Conservation (phyloP, 1,140 invertebrate genomes). For the Battus philenor region DNA sequence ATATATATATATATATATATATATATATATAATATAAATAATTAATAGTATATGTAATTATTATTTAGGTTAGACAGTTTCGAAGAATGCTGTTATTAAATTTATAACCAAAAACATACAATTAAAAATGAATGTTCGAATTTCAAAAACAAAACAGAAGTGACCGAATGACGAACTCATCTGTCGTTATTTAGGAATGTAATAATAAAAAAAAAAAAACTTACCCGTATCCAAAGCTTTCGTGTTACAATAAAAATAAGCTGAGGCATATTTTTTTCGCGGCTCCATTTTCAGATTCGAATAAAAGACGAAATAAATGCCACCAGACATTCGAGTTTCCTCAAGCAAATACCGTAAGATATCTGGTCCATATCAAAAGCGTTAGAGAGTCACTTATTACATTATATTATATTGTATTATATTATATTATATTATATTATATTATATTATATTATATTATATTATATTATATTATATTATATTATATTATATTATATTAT, state of each 20-base stretch:
- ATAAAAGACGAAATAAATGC: slow-evolving; percentile 29
- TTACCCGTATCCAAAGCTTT: slow-evolving; percentile 25
- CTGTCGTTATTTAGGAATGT: slow-evolving; percentile 36
- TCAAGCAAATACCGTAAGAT: slow-evolving; percentile 14
- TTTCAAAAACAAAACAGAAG: slow-evolving; percentile 27
- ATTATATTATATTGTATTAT: not conserved
- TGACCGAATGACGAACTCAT: slow-evolving; percentile 34
- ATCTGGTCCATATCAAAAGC: slow-evolving; percentile 10
- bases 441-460: too few relatives aligned
- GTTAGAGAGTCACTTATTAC: not conserved
- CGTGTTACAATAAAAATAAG: slow-evolving; percentile 38
- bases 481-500: too few relatives aligned
- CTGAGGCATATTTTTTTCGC: slow-evolving; percentile 23
- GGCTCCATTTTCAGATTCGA: slow-evolving; percentile 24
- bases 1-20: too few relatives aligned
- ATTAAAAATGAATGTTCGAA: too few relatives aligned
- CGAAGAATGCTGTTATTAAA: too few relatives aligned
- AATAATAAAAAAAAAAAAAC: slow-evolving; percentile 43
- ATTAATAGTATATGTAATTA: too few relatives aligned
- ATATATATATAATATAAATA: too few relatives aligned
- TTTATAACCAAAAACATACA: too few relatives aligned
- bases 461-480: too few relatives aligned
- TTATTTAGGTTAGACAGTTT: too few relatives aligned
- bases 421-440: too few relatives aligned
- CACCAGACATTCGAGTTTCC: slow-evolving; percentile 17